A percentile compares a stretch with the other conserved stretches of the same genome.
phyloP scores from a whole-genome alignment of 1,140 invertebrate species.

The Pogonomyrmex californicus region DNA sequence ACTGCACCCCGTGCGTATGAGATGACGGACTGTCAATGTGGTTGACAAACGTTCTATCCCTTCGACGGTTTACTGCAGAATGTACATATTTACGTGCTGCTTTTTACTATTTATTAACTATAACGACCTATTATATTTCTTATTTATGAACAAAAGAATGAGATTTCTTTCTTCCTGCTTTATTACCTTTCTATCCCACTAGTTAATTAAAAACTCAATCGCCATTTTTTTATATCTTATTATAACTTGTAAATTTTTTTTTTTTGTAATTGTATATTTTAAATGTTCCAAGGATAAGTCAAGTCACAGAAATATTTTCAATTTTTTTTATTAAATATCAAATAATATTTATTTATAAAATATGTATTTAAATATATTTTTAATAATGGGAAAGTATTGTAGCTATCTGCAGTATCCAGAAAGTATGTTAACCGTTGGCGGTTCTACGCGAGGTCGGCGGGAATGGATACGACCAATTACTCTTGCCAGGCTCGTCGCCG shows the following conservation, averaged over 20 bases:
- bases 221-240: background rate
- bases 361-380: constrained; percentile 15
- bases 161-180: background rate
- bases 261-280: background rate
- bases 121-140: constrained; percentile 73
- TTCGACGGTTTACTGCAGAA: constrained; percentile 19
- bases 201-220: background rate
- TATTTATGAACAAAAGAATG: constrained; percentile 65
- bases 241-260: background rate
- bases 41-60: constrained; percentile 36
- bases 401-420: background rate
- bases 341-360: constrained; percentile 28
- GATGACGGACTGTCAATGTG: background rate
- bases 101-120: constrained; percentile 74
- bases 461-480: constrained; percentile 85
- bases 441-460: constrained; percentile 80
- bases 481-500: constrained; percentile 77
- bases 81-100: constrained; percentile 71
- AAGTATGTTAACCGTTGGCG: constrained; percentile 56
- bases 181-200: background rate
- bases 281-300: background rate
- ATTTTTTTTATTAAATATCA: constrained; percentile 34
- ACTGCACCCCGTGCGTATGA: background rate
- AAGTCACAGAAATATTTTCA: background rate
- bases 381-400: background rate